Evolutionary conservation across 1,140 invertebrate species (phyloP).

Genomic region (Muscidifurax raptorellus): DNA sequence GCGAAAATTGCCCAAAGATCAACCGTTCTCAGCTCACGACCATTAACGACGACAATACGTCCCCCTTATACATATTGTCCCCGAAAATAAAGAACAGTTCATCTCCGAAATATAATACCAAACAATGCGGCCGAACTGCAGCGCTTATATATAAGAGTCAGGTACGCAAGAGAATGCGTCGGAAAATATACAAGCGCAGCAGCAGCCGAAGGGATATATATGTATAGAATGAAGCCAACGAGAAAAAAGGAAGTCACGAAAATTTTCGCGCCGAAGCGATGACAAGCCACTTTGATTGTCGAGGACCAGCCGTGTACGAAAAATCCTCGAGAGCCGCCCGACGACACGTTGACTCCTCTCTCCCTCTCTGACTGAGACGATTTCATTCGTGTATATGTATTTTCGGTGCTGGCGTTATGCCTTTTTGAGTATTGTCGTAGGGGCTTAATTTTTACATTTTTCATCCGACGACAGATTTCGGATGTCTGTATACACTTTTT

Average conservation of each 20-base stretch:
- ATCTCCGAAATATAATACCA: slow-evolving; percentile 21
- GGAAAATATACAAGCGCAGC: neutral
- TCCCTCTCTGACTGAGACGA: too few relatives aligned
- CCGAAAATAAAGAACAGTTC: neutral
- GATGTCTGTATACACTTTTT: too few relatives aligned
- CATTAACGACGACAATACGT: neutral
- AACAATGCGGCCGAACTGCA: neutral
- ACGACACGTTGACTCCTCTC: slow-evolving; percentile 43
- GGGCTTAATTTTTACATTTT: slow-evolving; percentile 36
- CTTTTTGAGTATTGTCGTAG: neutral
- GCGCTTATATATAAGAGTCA: neutral
- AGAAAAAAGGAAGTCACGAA: slow-evolving; percentile 36
- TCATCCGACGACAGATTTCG: neutral
- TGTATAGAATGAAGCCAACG: neutral
- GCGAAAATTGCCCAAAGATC: slow-evolving; percentile 8
- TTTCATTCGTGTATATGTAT: neutral
- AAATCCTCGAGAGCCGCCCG: slow-evolving; percentile 47
- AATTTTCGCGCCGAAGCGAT: slow-evolving; percentile 41
- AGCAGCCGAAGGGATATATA: slow-evolving; percentile 8
- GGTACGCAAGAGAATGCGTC: neutral
- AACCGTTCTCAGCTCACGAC: neutral
- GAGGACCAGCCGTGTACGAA: neutral
- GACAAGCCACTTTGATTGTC: slow-evolving; percentile 45
- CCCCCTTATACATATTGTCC: neutral
- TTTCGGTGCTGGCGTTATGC: neutral